Percentiles rank a stretch among this genome's conserved stretches.
Evolutionary conservation across 2,797 vertebrate species (phyloP).

Genomic region (Ctenopoma multispine): DNA sequence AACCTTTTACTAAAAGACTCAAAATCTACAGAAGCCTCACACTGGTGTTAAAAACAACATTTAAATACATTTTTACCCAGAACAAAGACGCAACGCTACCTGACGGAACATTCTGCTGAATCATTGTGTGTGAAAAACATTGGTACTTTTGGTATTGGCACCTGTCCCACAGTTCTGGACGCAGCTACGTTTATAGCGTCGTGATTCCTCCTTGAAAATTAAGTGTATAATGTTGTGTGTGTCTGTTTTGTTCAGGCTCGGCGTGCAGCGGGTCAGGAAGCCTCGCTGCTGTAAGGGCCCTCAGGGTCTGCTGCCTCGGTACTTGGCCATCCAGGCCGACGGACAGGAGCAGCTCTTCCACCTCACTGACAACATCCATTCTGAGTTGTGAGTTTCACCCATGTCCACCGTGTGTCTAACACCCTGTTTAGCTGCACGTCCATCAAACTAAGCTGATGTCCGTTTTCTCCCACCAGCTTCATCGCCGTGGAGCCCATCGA

Average conservation of each 20-base stretch:
- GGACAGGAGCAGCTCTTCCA: conserved; percentile 97
- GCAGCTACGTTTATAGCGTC: too few relatives aligned
- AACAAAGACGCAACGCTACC: too few relatives aligned
- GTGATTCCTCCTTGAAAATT: too few relatives aligned
- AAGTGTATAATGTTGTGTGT: neutral
- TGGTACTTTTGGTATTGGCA: too few relatives aligned
- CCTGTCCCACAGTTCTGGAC: too few relatives aligned
- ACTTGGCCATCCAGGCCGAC: conserved; percentile 89
- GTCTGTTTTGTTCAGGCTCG: conserved; percentile 78
- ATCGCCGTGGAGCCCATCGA: conserved; percentile 95
- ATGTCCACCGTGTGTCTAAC: too few relatives aligned
- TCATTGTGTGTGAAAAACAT: too few relatives aligned
- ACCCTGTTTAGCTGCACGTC: neutral
- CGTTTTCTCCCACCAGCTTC: conserved; percentile 83
- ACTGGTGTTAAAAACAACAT: too few relatives aligned
- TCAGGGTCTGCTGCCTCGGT: conserved; percentile 93
- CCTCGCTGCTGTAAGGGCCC: conserved; percentile 94
- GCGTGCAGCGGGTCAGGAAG: conserved; percentile 89
- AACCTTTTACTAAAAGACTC: too few relatives aligned
- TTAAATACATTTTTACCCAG: too few relatives aligned
- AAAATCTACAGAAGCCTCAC: too few relatives aligned
- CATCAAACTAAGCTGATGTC: neutral
- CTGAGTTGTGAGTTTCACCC: conserved; percentile 91
- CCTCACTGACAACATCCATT: conserved; percentile 94
- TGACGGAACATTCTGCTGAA: too few relatives aligned